Base-by-base conservation (phyloP, 2,797 vertebrate species). In the Podarcis lilfordi region DNA sequence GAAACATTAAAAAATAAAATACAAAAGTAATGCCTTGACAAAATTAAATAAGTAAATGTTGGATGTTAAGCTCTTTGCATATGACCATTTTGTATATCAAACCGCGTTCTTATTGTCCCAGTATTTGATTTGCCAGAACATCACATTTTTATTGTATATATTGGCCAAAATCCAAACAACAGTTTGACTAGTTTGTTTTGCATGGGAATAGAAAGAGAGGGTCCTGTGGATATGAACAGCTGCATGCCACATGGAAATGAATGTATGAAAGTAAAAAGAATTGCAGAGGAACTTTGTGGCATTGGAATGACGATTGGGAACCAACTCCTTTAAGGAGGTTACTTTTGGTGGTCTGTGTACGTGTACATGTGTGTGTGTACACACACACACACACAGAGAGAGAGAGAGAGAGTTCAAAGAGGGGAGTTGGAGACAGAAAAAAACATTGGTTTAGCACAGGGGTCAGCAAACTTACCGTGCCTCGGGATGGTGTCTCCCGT, bases 11-110 rank as follows among this genome's bases (percentile, higher is more conserved):
- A 55, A 55, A 55, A 15, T 55, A 55, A 55, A 50, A 13, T 15
- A 55, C 9, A 55, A 13, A 55, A 55, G 50, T 55, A 55, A 55
- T 55, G 50, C 21, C 79, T 1, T 69, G 43, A 5, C 77, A 90
- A 50, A 85, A 76, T 8, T 82, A 80, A 15, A 9, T 76, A 0
- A 69, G 1, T 23, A 1, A 25, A 32, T 66, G 2, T 50, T 0
- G 25, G 23, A n/a, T 17, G 27, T 82, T 79, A 75, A 85, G 27
- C 5, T 66, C 17, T 35, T 86, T 0, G 0, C 4, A 82, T 71
- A 78, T 0, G 0, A 0, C 0, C 9, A 8, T 71, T 27, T 50
- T 64, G 50, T 68, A 29, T 23, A 35, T 78, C 11, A 77, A 6
- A 32, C 23, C 29, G 23, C 5, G 13, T 80, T 61, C 21, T 64